A percentile compares a stretch with the other conserved stretches of the same genome.
Conservation (phyloP, 2,113 vertebrate genomes). For the Polypterus bichir region DNA sequence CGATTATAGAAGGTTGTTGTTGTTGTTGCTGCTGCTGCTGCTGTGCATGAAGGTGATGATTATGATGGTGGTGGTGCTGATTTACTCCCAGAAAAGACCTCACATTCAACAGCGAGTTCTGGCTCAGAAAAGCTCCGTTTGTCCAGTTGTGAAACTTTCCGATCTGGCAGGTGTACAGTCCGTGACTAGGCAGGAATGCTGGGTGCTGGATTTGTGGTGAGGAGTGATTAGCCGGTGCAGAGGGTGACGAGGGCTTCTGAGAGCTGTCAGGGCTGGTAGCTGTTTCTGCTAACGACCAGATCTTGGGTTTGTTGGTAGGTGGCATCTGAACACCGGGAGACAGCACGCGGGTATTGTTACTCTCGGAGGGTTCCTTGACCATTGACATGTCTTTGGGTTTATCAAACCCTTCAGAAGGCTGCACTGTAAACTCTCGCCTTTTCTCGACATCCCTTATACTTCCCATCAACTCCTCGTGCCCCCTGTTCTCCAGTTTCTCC, state of each 20-base stretch:
- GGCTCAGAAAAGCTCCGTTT: constrained; percentile 85
- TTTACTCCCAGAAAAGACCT: constrained; percentile 90
- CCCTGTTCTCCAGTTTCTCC: constrained; percentile 68
- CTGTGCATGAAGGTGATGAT: constrained; percentile 61
- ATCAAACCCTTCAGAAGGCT: constrained; percentile 58
- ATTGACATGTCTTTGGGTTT: constrained; percentile 67
- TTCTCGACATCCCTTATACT: constrained; percentile 39
- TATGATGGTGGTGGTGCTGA: constrained; percentile 54
- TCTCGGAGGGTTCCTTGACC: constrained; percentile 64
- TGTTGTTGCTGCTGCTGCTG: constrained; percentile 46
- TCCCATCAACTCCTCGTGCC: constrained; percentile 45
- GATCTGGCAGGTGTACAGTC: constrained; percentile 97
- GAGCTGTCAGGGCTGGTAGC: constrained; percentile 86
- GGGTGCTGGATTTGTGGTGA: constrained; percentile 78
- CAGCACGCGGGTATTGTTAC: constrained; percentile 59
- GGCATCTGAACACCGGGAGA: constrained; percentile 64
- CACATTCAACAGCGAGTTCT: constrained; percentile 88
- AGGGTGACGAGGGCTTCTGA: constrained; percentile 67
- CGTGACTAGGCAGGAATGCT: constrained; percentile 88
- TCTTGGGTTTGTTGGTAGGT: constrained; percentile 87
- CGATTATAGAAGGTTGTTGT: constrained; percentile 59
- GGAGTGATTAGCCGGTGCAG: constrained; percentile 54
- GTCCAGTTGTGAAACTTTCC: constrained; percentile 98
- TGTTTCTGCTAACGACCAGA: constrained; percentile 96
- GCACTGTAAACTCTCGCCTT: constrained; percentile 55